These are phyloP conservation scores for Furcifer pardalis DNA, from an alignment of 2,797 vertebrate species.

Conservation along the genomic window DNA sequence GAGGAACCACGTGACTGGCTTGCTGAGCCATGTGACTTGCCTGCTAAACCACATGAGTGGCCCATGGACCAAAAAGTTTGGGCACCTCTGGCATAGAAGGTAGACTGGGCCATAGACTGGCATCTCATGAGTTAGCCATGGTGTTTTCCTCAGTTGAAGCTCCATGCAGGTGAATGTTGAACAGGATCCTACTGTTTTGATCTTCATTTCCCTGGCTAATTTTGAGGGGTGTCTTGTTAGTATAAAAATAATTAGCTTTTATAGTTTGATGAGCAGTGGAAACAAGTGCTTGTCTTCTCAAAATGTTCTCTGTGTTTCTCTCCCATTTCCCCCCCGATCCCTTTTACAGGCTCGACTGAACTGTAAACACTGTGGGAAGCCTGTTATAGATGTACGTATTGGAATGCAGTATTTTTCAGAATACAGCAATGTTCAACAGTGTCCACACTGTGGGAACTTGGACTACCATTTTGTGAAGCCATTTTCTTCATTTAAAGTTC, in stretches of 20 bases:
- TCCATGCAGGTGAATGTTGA: too few relatives aligned
- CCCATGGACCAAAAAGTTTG: too few relatives aligned
- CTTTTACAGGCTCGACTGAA: slow-evolving; percentile 91
- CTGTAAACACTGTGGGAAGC: slow-evolving; percentile 99
- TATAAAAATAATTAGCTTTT: background rate
- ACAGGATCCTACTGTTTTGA: too few relatives aligned
- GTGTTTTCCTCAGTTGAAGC: too few relatives aligned
- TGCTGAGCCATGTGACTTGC: too few relatives aligned
- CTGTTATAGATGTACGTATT: slow-evolving; percentile 95
- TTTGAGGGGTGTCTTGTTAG: background rate
- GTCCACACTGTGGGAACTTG: slow-evolving; percentile 98
- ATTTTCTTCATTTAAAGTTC: slow-evolving; percentile 98
- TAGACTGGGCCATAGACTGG: too few relatives aligned
- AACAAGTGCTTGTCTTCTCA: slow-evolving; percentile 23
- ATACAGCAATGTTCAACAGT: slow-evolving; percentile 99
- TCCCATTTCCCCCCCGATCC: background rate
- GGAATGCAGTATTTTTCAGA: slow-evolving; percentile 99
- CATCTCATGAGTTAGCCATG: too few relatives aligned
- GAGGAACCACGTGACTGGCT: too few relatives aligned
- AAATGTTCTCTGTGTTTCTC: slow-evolving; percentile 21
- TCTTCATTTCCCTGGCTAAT: background rate
- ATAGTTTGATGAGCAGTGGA: background rate
- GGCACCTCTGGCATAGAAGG: too few relatives aligned
- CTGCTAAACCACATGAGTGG: too few relatives aligned
- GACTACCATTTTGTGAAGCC: slow-evolving; percentile 99